Evolutionary conservation across 2,888 invertebrate genomes (phyloP).

Genomic region (Amiota minor): DNA sequence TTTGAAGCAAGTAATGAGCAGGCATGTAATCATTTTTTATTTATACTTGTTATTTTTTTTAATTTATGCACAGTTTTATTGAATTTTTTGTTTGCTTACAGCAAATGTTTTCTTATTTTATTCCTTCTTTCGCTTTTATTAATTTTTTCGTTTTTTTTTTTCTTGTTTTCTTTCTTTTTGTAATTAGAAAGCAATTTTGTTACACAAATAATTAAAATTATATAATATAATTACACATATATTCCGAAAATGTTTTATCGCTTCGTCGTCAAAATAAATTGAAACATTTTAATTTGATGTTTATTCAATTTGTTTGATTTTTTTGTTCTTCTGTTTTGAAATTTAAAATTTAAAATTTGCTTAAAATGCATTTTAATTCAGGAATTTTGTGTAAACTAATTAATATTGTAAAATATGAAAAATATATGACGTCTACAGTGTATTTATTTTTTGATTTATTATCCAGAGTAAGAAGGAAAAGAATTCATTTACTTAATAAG

Average conservation of each 20-base stretch:
- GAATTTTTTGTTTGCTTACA: neutral
- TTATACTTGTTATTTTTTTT: neutral
- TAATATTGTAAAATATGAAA: too few species aligned
- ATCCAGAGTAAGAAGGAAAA: too few species aligned
- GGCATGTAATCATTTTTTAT: neutral
- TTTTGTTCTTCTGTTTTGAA: neutral
- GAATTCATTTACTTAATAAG: too few species aligned
- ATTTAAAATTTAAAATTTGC: neutral
- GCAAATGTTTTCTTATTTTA: conserved; percentile 12
- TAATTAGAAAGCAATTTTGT: conserved; percentile 59
- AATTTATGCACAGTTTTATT: neutral
- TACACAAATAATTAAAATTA: conserved; percentile 38
- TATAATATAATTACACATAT: conserved; percentile 47
- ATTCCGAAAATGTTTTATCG: conserved; percentile 22
- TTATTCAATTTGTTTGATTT: neutral
- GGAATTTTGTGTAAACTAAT: too few species aligned
- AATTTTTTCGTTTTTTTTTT: conserved; percentile 13
- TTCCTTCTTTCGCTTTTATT: conserved; percentile 37
- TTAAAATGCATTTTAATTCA: too few species aligned
- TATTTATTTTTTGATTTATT: too few species aligned
- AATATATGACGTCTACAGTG: too few species aligned
- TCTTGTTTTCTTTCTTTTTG: conserved; percentile 27
- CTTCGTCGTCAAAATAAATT: conserved; percentile 35
- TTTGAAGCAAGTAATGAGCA: conserved; percentile 16
- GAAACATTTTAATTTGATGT: conserved; percentile 41